Conservation (phyloP, 2,113 vertebrate species). For the Romanogobio albipinnatus region DNA sequence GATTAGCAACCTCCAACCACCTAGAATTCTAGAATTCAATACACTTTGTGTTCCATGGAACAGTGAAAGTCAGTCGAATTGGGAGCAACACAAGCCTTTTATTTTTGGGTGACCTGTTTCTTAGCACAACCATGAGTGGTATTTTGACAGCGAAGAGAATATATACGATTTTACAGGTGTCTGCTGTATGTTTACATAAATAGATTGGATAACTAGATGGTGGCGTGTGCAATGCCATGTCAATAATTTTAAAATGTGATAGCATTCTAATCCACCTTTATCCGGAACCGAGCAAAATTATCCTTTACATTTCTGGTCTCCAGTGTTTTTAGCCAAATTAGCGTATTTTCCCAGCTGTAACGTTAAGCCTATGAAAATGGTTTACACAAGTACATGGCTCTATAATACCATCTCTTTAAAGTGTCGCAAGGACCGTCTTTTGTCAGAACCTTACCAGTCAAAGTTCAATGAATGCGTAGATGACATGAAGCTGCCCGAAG, state of each 20-base stretch:
- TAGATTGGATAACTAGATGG: background rate
- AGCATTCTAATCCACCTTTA: no score
- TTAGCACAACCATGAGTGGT: background rate
- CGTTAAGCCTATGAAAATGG: no score
- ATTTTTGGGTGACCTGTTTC: background rate
- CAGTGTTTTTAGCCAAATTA: no score
- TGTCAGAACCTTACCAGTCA: no score
- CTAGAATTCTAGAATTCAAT: background rate
- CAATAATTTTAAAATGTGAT: background rate
- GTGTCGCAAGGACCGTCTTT: no score
- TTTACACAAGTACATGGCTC: no score
- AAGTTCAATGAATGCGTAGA: no score
- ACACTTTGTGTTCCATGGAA: background rate
- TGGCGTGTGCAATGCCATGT: background rate
- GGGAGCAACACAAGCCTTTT: background rate
- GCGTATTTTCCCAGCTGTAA: no score
- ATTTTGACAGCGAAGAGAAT: constrained; percentile 1
- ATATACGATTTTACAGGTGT: background rate
- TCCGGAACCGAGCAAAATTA: no score
- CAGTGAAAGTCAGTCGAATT: background rate
- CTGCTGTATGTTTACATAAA: background rate
- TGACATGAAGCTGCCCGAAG: no score
- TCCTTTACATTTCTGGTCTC: no score
- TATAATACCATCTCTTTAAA: no score
- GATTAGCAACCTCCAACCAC: background rate